phyloP scores from a whole-genome alignment of 2,113 vertebrate species.

The Todiramphus chloris region DNA sequence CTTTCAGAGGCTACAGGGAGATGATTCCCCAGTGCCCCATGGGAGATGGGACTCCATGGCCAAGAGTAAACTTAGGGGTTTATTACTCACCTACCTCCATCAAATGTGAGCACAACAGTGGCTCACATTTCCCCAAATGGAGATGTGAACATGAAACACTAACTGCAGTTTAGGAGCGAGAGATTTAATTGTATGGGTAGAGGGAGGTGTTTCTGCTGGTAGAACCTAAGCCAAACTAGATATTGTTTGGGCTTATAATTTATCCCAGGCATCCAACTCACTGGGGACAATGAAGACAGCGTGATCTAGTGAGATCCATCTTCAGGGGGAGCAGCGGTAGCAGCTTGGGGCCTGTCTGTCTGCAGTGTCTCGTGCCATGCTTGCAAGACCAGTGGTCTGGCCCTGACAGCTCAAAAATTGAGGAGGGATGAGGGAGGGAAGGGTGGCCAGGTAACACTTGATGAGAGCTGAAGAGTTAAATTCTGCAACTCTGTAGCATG shows the following conservation, averaged over 20 bases:
- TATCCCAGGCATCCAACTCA: background rate
- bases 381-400: background rate
- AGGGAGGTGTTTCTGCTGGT: background rate
- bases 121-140: background rate
- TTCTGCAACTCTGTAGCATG: background rate
- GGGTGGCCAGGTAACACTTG: background rate
- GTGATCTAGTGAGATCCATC: background rate
- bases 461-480: background rate
- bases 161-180: background rate
- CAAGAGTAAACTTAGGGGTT: background rate
- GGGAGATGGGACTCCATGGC: background rate
- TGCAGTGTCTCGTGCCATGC: background rate
- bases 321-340: background rate
- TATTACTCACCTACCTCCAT: background rate
- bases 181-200: background rate
- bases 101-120: background rate
- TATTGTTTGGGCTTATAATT: background rate
- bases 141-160: background rate
- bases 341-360: background rate
- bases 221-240: background rate
- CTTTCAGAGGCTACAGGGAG: background rate
- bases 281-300: background rate
- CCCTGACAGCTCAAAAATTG: background rate
- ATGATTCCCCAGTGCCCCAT: background rate
- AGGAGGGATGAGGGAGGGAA: background rate